Conservation (phyloP, 2,888 invertebrate genomes). For the Zhuqinia jingwanae region DNA sequence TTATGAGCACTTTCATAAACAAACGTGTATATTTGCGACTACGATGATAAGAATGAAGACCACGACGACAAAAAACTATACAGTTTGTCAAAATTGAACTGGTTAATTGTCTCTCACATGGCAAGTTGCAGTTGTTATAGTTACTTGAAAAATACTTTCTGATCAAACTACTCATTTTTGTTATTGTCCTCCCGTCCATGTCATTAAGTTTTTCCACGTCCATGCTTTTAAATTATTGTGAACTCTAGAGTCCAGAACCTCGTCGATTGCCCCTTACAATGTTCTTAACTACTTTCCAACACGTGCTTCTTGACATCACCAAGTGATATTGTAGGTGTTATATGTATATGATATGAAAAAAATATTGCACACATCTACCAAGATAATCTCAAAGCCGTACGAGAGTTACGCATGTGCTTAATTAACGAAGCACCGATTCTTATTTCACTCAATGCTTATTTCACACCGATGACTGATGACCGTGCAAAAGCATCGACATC, state of each 20-base stretch:
- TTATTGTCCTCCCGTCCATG: not conserved
- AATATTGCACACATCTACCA: too few species aligned
- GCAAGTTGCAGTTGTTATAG: not conserved
- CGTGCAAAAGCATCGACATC: not conserved
- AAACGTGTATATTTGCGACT: not conserved
- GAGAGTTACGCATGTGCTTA: not conserved
- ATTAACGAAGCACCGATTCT: not conserved
- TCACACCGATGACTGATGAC: slow-evolving; percentile 16
- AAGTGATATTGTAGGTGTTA: not conserved
- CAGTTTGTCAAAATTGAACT: not conserved
- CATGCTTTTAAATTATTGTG: not conserved
- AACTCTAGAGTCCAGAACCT: not conserved
- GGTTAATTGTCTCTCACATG: not conserved
- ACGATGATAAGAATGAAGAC: not conserved
- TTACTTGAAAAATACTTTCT: not conserved
- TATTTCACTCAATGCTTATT: not conserved
- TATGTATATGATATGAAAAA: too few species aligned
- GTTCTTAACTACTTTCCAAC: not conserved
- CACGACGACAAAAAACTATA: not conserved
- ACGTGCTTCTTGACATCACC: slow-evolving; percentile 11
- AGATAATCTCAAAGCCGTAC: not conserved
- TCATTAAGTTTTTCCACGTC: not conserved
- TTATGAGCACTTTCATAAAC: slow-evolving; percentile 1
- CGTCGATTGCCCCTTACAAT: not conserved
- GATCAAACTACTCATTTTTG: not conserved